These are phyloP conservation scores for Microcebus tavaratra DNA, from an alignment of 2,113 vertebrate genomes.

Conservation along the genomic window DNA sequence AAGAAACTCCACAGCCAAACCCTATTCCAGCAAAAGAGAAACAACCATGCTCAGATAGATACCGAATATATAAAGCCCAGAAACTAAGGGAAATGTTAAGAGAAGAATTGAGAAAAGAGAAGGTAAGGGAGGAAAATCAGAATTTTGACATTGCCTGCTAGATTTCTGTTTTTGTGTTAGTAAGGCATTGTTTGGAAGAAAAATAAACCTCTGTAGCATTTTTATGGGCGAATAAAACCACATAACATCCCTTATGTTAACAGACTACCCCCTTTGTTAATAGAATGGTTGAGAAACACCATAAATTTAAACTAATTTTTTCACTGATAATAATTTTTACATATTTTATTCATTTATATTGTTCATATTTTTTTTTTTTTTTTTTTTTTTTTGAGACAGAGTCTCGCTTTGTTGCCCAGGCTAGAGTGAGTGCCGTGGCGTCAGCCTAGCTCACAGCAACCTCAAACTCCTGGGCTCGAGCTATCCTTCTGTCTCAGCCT, in stretches of 20 bases:
- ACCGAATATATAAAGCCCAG: slow-evolving; percentile 91
- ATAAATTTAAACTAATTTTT: neutral
- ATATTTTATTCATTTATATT: neutral
- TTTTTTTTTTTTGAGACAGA: too few relatives aligned
- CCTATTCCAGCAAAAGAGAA: slow-evolving; percentile 71
- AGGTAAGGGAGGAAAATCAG: slow-evolving; percentile 84
- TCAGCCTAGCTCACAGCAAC: too few relatives aligned
- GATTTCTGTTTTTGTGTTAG: slow-evolving; percentile 21
- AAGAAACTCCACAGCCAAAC: slow-evolving; percentile 66
- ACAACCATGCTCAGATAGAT: slow-evolving; percentile 84
- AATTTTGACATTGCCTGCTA: neutral
- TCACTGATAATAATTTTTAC: neutral
- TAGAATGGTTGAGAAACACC: neutral
- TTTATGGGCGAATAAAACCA: neutral
- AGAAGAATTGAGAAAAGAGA: slow-evolving; percentile 92
- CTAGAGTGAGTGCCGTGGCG: too few relatives aligned
- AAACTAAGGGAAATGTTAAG: slow-evolving; percentile 94
- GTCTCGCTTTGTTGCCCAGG: too few relatives aligned
- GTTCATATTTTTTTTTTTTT: slow-evolving; percentile 44
- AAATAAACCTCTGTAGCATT: neutral
- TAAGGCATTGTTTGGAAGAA: neutral
- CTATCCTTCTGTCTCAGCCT: too few relatives aligned
- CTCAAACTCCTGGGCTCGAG: too few relatives aligned
- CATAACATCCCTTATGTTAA: neutral
- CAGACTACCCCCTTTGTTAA: neutral